phyloP scores from a whole-genome alignment of 2,888 invertebrate species.

The Tetragonisca angustula region DNA sequence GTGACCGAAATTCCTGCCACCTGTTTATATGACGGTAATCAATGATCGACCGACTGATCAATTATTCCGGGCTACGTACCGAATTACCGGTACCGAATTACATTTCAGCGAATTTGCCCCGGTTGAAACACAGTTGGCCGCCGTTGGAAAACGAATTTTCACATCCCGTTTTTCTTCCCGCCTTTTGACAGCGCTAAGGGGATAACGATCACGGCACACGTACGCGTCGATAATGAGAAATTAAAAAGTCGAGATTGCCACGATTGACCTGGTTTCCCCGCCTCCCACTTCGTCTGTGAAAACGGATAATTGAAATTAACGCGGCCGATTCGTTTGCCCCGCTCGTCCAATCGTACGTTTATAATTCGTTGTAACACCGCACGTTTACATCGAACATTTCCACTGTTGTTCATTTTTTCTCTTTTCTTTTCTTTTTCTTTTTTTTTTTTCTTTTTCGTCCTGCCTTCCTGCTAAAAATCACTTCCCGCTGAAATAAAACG shows the following conservation, averaged over 20 bases:
- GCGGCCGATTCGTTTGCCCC: slow-evolving; percentile 16
- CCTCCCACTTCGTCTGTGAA: neutral
- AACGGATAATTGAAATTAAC: slow-evolving; percentile 49
- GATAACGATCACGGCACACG: slow-evolving; percentile 11
- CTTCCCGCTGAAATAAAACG: too few relatives aligned
- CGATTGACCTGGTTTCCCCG: neutral
- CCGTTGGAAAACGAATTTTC: slow-evolving; percentile 13
- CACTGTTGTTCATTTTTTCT: too few relatives aligned
- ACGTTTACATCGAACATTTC: too few relatives aligned
- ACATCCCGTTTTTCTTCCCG: neutral
- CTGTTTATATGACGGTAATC: slow-evolving; percentile 61
- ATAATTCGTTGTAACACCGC: neutral
- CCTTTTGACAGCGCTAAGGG: neutral
- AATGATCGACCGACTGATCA: slow-evolving; percentile 62
- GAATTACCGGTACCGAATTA: slow-evolving; percentile 44
- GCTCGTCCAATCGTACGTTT: neutral
- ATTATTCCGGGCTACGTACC: slow-evolving; percentile 50
- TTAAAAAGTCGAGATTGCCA: slow-evolving; percentile 41
- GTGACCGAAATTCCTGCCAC: slow-evolving; percentile 64
- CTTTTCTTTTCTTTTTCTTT: too few relatives aligned
- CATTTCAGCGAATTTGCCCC: slow-evolving; percentile 14
- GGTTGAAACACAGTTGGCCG: neutral
- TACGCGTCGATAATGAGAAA: slow-evolving; percentile 17
- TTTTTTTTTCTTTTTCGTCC: too few relatives aligned
- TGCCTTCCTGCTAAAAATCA: too few relatives aligned